A percentile compares a stretch with the other conserved stretches of the same genome.
phyloP scores from a whole-genome alignment of 2,797 vertebrate genomes.

The Leuciscus waleckii region DNA sequence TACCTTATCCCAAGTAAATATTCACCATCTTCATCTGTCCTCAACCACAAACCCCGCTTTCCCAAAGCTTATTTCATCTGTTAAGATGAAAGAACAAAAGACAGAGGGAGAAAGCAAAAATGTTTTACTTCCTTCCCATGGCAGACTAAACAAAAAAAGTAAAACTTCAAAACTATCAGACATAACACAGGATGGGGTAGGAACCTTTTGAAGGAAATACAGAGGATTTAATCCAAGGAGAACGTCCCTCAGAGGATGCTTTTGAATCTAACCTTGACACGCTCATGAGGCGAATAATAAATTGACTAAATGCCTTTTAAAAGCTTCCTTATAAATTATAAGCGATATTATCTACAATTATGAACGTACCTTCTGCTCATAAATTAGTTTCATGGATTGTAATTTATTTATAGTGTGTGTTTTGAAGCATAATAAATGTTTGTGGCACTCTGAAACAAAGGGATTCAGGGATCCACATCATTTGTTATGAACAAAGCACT shows the following conservation, averaged over 20 bases:
- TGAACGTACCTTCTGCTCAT: slow-evolving; percentile 58
- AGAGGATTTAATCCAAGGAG: slow-evolving; percentile 67
- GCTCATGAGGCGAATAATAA: slow-evolving; percentile 29
- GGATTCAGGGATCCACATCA: slow-evolving; percentile 24
- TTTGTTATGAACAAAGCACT: slow-evolving; percentile 35
- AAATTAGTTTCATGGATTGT: slow-evolving; percentile 79
- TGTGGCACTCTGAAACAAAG: slow-evolving; percentile 34
- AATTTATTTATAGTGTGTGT: slow-evolving; percentile 72
- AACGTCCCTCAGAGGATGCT: slow-evolving; percentile 65
- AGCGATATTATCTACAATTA: slow-evolving; percentile 30
- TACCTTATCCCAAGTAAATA: slow-evolving; percentile 74
- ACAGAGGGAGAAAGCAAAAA: slow-evolving; percentile 1
- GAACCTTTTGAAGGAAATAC: slow-evolving; percentile 66
- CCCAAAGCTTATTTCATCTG: slow-evolving; percentile 77
- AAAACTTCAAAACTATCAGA: slow-evolving; percentile 43
- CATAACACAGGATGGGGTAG: slow-evolving; percentile 52
- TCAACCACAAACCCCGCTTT: slow-evolving; percentile 67
- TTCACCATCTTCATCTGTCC: slow-evolving; percentile 70
- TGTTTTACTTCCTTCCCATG: slow-evolving; percentile 62
- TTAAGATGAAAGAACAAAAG: slow-evolving; percentile 65
- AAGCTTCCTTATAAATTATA: slow-evolving; percentile 44
- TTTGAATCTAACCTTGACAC: slow-evolving; percentile 56
- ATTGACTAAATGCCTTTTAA: slow-evolving; percentile 41
- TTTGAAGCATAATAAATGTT: slow-evolving; percentile 65
- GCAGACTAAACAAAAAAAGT: slow-evolving; percentile 60